phyloP scores from a whole-genome alignment of 2,888 invertebrate species.

The Priocnemis perturbator region DNA sequence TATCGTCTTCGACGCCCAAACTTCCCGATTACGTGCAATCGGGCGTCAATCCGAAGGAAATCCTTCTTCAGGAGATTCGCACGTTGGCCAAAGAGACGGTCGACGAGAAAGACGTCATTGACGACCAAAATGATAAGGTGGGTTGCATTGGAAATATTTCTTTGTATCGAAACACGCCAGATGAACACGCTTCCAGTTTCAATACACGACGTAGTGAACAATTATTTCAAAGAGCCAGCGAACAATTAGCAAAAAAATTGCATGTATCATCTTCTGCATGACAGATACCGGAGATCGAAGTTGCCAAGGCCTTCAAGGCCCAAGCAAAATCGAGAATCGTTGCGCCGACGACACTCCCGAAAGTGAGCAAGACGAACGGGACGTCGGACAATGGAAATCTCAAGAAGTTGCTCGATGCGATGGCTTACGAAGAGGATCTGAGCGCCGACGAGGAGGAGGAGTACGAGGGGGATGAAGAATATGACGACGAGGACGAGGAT shows the following conservation, averaged over 20 bases:
- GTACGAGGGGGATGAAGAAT: slow-evolving; percentile 49
- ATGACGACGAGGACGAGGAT: slow-evolving; percentile 49
- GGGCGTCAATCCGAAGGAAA: slow-evolving; percentile 56
- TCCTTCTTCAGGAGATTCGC: slow-evolving; percentile 64
- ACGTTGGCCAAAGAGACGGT: slow-evolving; percentile 61
- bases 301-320: slow-evolving; percentile 64
- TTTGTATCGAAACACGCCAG: neutral
- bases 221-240: too few species aligned
- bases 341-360: slow-evolving; percentile 27
- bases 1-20: too few species aligned
- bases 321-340: slow-evolving; percentile 47
- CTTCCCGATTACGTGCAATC: too few species aligned
- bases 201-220: too few species aligned
- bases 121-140: neutral
- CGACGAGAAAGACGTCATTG: slow-evolving; percentile 26
- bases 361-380: slow-evolving; percentile 13
- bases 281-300: slow-evolving; percentile 63
- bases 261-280: neutral
- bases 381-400: slow-evolving; percentile 36
- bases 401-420: slow-evolving; percentile 57
- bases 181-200: too few species aligned
- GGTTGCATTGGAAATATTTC: too few species aligned
- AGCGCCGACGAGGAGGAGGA: slow-evolving; percentile 57
- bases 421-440: slow-evolving; percentile 51
- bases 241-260: neutral